Evolutionary conservation across 2,797 vertebrate species (phyloP), one percentile per base, ranked within the genome.

Genomic region (Balearica regulorum): DNA sequence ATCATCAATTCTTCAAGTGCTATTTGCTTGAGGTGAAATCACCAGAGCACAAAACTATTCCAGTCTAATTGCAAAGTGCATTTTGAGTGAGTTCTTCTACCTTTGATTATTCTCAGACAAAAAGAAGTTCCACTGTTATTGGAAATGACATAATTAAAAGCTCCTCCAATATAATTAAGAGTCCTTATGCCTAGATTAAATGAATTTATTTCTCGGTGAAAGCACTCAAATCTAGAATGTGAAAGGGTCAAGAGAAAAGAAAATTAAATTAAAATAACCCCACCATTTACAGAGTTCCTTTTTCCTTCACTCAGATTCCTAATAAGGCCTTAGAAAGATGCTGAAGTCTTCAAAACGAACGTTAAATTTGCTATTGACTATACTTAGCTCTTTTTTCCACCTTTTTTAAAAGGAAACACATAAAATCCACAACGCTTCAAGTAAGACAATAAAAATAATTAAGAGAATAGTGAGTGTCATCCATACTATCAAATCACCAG

Each of bases 81-180:
- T 37, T 91, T 68, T 70, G 61, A 82, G 61, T 44, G 24, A 78
- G 51, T 60, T 72, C 17, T 91, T 85, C 89, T 89, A 77, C 43
- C 75, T 94, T 91, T 93, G 80, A 79, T 95, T 93, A 83, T 33
- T 71, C 37, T 65, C 77, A 90, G 33, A 88, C 41, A 95, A 90
- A 92, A 97, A 83, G 26, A 87, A 71, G 25, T 87, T 90, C 65
- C 25, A 64, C 25, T 43, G n/a, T 90, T 91, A 91, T 44, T 90
- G 37, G 62, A 92, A 86, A 93, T 84, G 0, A 69, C 44, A 82
- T 91, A 89, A 96, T 93, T 96, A 96, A 97, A 75, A 94, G 13
- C 37, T 75, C 37, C 18, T 96, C 53, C 65, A 72, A 49, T 64
- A 70, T 95, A 95, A 95, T 97, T 95, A 97, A 94, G 87, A 69